Percentiles rank a stretch among this genome's conserved stretches.
Conservation (phyloP, 2,888 invertebrate genomes). For the Panzeria rudis region DNA sequence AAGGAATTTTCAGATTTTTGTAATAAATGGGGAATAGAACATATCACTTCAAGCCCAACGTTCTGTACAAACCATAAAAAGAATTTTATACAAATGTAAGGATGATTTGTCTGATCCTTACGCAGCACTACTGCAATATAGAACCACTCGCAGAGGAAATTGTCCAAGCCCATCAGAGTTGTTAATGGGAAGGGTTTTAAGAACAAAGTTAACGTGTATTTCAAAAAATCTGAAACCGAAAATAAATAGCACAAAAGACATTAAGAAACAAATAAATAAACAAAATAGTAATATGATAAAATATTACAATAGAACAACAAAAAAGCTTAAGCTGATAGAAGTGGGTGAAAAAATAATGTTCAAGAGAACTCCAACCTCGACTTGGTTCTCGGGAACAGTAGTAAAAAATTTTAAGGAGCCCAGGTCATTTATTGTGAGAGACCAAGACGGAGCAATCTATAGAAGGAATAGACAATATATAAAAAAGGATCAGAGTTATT, state of each 20-base stretch:
- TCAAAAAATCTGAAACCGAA: background rate
- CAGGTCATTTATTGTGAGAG: background rate
- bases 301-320: background rate
- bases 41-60: too few relatives aligned
- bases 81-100: too few relatives aligned
- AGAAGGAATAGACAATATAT: too few relatives aligned
- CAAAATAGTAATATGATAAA: background rate
- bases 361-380: too few relatives aligned
- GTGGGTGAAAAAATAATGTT: conserved; percentile 3
- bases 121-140: too few relatives aligned
- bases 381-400: too few relatives aligned
- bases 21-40: too few relatives aligned
- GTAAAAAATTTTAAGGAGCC: conserved; percentile 8
- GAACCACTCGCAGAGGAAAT: background rate
- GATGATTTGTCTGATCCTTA: too few relatives aligned
- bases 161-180: conserved; percentile 7
- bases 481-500: too few relatives aligned
- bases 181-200: background rate
- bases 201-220: background rate
- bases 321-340: background rate
- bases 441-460: too few relatives aligned
- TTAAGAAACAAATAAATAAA: background rate
- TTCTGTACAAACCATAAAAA: too few relatives aligned
- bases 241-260: background rate
- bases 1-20: too few relatives aligned